Percentiles rank a stretch among this genome's conserved stretches.
Conservation (phyloP, 2,888 invertebrate genomes). For the Eumerus sabulonum region DNA sequence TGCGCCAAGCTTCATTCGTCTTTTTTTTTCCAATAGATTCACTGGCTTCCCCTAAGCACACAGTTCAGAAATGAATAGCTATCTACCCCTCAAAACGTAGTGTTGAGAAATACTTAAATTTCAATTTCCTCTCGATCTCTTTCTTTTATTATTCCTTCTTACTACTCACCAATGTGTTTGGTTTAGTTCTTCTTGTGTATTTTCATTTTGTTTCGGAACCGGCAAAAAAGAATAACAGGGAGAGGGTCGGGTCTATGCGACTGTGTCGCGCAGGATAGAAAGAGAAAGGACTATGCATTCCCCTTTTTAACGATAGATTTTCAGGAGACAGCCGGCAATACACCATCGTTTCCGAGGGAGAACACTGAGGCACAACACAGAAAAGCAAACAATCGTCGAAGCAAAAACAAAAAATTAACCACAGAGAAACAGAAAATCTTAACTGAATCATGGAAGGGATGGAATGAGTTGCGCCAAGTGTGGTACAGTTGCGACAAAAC, state of each 20-base stretch:
- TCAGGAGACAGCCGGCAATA: slow-evolving; percentile 23
- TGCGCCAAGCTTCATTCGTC: slow-evolving; percentile 26
- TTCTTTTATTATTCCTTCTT: slow-evolving; percentile 15
- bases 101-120: slow-evolving; percentile 2
- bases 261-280: slow-evolving; percentile 40
- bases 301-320: slow-evolving; percentile 24
- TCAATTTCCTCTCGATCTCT: slow-evolving; percentile 9
- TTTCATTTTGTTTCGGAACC: no score
- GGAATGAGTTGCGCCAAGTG: slow-evolving; percentile 65
- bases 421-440: slow-evolving; percentile 13
- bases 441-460: slow-evolving; percentile 55
- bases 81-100: slow-evolving; percentile 10
- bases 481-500: slow-evolving; percentile 70
- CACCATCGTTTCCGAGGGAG: slow-evolving; percentile 36
- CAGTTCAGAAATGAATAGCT: slow-evolving; percentile 19
- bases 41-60: not conserved
- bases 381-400: slow-evolving; percentile 9
- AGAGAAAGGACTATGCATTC: slow-evolving; percentile 57
- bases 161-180: not conserved
- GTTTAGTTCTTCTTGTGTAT: slow-evolving; percentile 10
- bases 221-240: slow-evolving; percentile 47
- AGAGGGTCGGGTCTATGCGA: slow-evolving; percentile 1
- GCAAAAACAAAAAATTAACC: slow-evolving; percentile 30
- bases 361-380: slow-evolving; percentile 29
- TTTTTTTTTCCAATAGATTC: slow-evolving; percentile 35